Percentiles rank a stretch among this genome's conserved stretches.
Conservation (phyloP, 2,113 vertebrate species). For the Pionites leucogaster region DNA sequence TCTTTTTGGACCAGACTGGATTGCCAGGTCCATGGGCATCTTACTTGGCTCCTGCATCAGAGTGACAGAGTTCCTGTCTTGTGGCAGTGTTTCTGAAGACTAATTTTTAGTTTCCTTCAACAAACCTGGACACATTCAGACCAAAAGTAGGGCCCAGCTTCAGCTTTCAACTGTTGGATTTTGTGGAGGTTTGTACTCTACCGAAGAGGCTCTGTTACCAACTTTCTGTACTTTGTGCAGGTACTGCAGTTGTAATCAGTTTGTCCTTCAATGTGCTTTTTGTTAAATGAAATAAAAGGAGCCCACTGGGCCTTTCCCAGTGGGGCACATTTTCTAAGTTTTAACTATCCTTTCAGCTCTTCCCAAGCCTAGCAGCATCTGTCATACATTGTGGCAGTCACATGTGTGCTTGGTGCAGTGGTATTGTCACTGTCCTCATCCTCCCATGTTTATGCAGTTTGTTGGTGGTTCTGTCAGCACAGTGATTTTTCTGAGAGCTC, state of each 20-base stretch:
- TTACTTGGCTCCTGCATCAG: not conserved
- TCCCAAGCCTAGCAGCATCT: not conserved
- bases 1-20: not conserved
- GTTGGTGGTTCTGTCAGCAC: not conserved
- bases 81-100: not conserved
- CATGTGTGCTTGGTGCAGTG: accelerated
- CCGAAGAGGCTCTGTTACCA: not conserved
- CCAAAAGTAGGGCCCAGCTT: not conserved
- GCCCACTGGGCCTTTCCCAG: not conserved
- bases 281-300: not conserved
- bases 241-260: not conserved
- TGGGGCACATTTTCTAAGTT: accelerated
- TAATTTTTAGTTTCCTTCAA: not conserved
- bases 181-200: not conserved
- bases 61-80: not conserved
- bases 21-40: not conserved
- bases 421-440: not conserved
- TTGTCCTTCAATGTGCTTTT: not conserved
- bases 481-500: not conserved
- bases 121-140: not conserved
- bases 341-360: not conserved
- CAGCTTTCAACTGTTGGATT: not conserved
- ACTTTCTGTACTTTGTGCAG: not conserved
- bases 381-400: not conserved
- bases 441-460: not conserved